These are phyloP conservation scores for Nesidiocoris tenuis DNA, from an alignment of 2,888 invertebrate species.

Conservation along the genomic window DNA sequence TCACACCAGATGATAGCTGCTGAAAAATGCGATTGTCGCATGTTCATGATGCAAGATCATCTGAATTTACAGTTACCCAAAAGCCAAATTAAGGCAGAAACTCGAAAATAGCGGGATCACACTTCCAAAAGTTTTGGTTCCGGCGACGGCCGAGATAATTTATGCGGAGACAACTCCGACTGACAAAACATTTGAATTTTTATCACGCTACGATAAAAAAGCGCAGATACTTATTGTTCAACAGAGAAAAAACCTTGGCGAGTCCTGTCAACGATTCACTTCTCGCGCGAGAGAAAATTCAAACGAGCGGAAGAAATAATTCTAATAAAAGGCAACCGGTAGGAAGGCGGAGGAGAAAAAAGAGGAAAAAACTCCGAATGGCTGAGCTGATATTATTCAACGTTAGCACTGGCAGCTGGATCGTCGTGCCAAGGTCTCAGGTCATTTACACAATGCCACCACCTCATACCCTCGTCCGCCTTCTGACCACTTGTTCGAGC, in stretches of 20 bases:
- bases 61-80: too few relatives aligned
- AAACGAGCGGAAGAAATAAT: background rate
- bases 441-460: conserved; percentile 23
- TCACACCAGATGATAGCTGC: too few relatives aligned
- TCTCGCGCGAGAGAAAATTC: background rate
- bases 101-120: too few relatives aligned
- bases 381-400: conserved; percentile 5
- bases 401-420: conserved; percentile 16
- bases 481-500: conserved; percentile 24
- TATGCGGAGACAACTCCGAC: too few relatives aligned
- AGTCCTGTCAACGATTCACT: background rate
- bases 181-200: too few relatives aligned
- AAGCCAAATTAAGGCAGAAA: too few relatives aligned
- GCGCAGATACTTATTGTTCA: background rate
- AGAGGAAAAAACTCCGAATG: background rate
- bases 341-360: background rate
- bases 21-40: too few relatives aligned
- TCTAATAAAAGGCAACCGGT: background rate
- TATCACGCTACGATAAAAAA: too few relatives aligned
- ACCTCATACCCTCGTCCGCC: background rate
- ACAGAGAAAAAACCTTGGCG: background rate
- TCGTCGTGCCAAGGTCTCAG: conserved; percentile 27
- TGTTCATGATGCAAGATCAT: too few relatives aligned
- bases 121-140: too few relatives aligned
- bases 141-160: too few relatives aligned